phyloP scores from a whole-genome alignment of 2,113 vertebrate genomes.

The Monarcha castaneiventris region DNA sequence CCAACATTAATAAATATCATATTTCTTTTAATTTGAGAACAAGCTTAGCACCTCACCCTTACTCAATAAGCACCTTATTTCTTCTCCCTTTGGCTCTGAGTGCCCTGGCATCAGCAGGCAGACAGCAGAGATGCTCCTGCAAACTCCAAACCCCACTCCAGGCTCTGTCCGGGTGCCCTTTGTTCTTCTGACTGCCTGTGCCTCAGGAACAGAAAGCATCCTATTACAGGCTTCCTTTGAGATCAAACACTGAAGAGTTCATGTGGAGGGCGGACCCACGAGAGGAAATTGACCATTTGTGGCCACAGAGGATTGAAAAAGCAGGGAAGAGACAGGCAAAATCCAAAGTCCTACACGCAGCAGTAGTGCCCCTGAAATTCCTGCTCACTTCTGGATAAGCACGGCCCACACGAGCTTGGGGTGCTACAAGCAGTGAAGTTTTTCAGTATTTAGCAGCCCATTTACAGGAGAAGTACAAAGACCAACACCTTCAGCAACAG shows the following conservation, averaged over 20 bases:
- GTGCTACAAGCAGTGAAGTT: not conserved
- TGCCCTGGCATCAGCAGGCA: not conserved
- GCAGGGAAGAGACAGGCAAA: not conserved
- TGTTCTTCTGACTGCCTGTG: not conserved
- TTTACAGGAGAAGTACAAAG: not conserved
- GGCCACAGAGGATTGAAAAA: not conserved
- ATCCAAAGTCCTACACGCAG: not conserved
- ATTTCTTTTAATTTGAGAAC: not conserved
- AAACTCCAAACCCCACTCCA: not conserved
- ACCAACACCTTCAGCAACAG: not conserved
- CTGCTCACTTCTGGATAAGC: not conserved
- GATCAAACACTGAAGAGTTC: not conserved
- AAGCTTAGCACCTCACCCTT: not conserved
- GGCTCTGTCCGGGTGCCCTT: not conserved
- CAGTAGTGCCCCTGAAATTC: not conserved
- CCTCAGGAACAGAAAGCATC: not conserved
- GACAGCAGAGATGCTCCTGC: not conserved
- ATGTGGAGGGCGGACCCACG: not conserved
- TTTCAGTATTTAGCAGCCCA: not conserved
- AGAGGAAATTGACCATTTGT: not conserved
- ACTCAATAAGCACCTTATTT: not conserved
- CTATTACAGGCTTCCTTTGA: not conserved
- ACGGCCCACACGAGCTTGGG: not conserved
- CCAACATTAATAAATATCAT: not conserved
- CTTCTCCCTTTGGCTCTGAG: not conserved